Conservation (phyloP, 2,888 invertebrate genomes). For the Drosophila hamatofila region DNA sequence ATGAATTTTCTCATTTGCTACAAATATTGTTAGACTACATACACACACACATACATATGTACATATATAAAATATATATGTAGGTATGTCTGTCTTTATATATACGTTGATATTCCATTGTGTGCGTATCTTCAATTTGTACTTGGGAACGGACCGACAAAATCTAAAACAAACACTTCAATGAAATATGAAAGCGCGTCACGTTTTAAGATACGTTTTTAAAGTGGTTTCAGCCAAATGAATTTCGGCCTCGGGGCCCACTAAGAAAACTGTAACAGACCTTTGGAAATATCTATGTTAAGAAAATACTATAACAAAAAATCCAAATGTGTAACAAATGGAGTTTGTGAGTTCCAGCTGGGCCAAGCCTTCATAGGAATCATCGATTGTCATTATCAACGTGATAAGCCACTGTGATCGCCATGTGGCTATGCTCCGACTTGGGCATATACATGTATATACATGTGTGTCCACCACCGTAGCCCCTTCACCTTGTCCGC, state of each 20-base stretch:
- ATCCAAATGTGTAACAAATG: constrained; percentile 71
- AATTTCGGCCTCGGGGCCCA: constrained; percentile 25
- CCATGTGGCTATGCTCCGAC: neutral
- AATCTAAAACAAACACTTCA: constrained; percentile 70
- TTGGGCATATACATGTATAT: too few relatives aligned
- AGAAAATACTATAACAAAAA: constrained; percentile 46
- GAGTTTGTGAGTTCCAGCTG: constrained; percentile 55
- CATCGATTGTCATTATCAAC: constrained; percentile 69
- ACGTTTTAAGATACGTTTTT: constrained; percentile 57
- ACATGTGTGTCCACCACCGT: constrained; percentile 4
- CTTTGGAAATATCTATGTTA: constrained; percentile 65
- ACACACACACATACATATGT: neutral
- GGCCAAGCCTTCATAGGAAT: constrained; percentile 38
- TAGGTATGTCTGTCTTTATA: neutral
- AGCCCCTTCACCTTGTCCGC: constrained; percentile 12
- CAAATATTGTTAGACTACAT: constrained; percentile 37
- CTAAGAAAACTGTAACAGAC: constrained; percentile 48
- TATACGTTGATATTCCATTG: constrained; percentile 1
- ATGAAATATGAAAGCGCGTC: constrained; percentile 59
- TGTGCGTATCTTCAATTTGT: constrained; percentile 43
- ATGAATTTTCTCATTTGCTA: constrained; percentile 45
- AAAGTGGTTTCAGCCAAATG: constrained; percentile 55
- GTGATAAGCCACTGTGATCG: constrained; percentile 58
- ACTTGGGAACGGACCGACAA: constrained; percentile 49
- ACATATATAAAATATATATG: neutral